Percentiles rank a stretch among this genome's conserved stretches.
phyloP scores from a whole-genome alignment of 1,140 invertebrate species.

The Cheumatopsyche charites region DNA sequence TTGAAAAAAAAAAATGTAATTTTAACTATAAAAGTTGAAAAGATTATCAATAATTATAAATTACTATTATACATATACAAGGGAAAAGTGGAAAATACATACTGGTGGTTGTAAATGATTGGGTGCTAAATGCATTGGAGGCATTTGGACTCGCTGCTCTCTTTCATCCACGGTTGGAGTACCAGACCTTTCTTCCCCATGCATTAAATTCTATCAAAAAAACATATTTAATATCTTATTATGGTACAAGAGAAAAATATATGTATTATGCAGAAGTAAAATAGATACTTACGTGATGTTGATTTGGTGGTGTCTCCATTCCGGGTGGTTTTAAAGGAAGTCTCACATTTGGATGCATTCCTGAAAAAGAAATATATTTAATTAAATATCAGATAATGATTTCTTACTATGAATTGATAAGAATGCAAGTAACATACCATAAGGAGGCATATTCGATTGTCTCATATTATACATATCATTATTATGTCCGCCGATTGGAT shows the following conservation, averaged over 20 bases:
- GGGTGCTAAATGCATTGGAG: constrained; percentile 37
- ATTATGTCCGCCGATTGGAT: neutral
- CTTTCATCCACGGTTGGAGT: constrained; percentile 73
- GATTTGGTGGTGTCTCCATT: constrained; percentile 50
- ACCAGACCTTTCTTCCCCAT: constrained; percentile 68
- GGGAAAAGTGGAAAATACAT: neutral
- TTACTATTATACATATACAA: too few relatives aligned
- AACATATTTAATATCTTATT: constrained; percentile 35
- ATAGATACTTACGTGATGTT: constrained; percentile 43
- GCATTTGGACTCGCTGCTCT: constrained; percentile 50
- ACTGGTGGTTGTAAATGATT: constrained; percentile 15
- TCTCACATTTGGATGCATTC: constrained; percentile 40
- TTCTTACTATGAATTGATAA: too few relatives aligned
- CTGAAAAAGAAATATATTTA: constrained; percentile 46
- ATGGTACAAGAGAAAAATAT: constrained; percentile 40
- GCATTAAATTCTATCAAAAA: constrained; percentile 42
- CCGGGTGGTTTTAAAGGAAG: constrained; percentile 51
- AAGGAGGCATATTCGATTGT: neutral
- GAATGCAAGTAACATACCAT: too few relatives aligned
- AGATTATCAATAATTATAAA: too few relatives aligned
- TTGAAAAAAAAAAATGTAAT: constrained; percentile 4
- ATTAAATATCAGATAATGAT: neutral
- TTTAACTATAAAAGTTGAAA: too few relatives aligned
- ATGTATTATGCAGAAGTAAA: constrained; percentile 36
- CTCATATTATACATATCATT: constrained; percentile 24